These are phyloP conservation scores for Tichodroma muraria DNA, from an alignment of 2,113 vertebrate genomes.

Conservation along the genomic window DNA sequence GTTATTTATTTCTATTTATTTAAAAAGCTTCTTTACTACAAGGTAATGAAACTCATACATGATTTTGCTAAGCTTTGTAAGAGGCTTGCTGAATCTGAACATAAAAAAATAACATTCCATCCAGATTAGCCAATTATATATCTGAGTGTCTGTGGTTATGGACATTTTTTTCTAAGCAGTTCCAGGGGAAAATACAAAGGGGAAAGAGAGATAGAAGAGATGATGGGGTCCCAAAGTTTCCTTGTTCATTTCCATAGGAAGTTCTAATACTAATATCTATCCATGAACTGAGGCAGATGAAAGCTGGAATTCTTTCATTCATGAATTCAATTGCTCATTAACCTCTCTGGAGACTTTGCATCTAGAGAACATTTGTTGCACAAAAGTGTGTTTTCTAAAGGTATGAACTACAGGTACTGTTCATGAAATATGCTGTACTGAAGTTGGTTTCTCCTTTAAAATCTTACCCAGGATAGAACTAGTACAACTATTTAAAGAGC, in stretches of 20 bases:
- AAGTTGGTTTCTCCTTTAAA: neutral
- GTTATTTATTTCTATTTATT: neutral
- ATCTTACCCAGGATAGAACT: neutral
- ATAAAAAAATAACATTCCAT: neutral
- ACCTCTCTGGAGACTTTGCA: neutral
- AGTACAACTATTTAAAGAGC: neutral
- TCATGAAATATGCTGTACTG: neutral
- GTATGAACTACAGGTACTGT: neutral
- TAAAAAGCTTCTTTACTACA: neutral
- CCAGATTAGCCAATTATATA: neutral
- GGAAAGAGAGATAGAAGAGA: neutral
- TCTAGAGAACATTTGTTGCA: neutral
- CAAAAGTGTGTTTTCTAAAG: neutral
- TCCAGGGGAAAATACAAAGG: neutral
- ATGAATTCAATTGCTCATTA: neutral
- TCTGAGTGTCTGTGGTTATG: neutral
- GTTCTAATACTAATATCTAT: neutral
- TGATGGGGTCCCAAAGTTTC: neutral
- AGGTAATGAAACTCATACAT: neutral
- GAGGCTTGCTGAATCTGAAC: neutral
- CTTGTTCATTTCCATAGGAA: neutral
- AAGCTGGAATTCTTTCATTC: neutral
- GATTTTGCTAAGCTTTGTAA: neutral
- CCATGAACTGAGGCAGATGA: neutral
- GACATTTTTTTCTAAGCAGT: neutral